Base-by-base conservation (phyloP, 2,888 invertebrate genomes). In the Leptarthrus brevirostris region DNA sequence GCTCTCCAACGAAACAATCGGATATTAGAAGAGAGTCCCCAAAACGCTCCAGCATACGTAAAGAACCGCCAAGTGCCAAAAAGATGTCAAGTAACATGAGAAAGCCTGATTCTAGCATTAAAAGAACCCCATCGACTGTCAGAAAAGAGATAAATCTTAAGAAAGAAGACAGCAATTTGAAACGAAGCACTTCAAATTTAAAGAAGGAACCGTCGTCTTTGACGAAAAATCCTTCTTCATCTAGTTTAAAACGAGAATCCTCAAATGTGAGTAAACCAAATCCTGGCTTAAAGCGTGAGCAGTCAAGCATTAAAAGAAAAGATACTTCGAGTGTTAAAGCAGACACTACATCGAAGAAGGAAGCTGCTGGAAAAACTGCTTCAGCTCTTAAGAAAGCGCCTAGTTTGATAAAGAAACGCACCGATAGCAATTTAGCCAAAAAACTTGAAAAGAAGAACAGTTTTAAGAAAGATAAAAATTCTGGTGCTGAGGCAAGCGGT, bases 61-160 rank as follows among this genome's bases (percentile, higher is more conserved):
- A 76, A 30, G 75, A 81, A 76, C 78, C 81, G 53, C 76, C 79
- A 79, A 83, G 84, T 84, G 84, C 84, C 83, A 85, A 84, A 83
- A 83, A 82, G 78, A 74, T 79, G 61, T 77, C 79, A 4, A 78
- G 54, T 2, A 75, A 70, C 47, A 44, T 69, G 6, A 77, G 72
- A 49, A 75, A 76, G 34, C 74, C 74, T 72, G 72, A 73, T 47
- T 47, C 71, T 56, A 75, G 58, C 53, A 72, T 76, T 12, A 76
- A 74, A 66, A 34, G 72, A 47, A 72, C 75, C 10, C 66, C 72
- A 14, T 75, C 74, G 16, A 36, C 47, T 40, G 58, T 52, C 16
- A 56, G 47, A 47, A 58, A 44, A 30, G 26, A 44, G 18, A 54
- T 16, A 10, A 26, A 16, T 18, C 36, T 44, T 12, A 72, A 72